phyloP scores from a whole-genome alignment of 1,140 invertebrate species.

The Brachionus manjavacas region DNA sequence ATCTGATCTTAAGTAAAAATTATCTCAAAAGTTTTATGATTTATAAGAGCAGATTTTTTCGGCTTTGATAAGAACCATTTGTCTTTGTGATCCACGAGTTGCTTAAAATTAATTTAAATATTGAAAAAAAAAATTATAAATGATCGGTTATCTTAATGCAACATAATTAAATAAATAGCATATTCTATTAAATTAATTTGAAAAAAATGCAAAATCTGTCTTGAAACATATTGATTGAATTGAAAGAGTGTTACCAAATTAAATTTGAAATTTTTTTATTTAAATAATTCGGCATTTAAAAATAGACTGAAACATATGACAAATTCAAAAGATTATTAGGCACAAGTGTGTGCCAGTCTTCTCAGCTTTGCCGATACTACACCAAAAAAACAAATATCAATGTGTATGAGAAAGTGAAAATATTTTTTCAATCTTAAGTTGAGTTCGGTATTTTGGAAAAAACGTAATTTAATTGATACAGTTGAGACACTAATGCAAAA shows the following conservation, averaged over 20 bases:
- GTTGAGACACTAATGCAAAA: background rate
- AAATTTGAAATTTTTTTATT: background rate
- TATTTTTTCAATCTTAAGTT: background rate
- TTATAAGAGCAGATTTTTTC: background rate
- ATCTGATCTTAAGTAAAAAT: background rate
- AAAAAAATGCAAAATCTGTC: background rate
- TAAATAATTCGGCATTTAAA: background rate
- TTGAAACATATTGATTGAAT: background rate
- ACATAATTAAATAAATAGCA: background rate
- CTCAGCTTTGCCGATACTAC: background rate
- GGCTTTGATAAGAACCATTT: background rate
- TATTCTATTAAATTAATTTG: background rate
- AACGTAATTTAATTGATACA: background rate
- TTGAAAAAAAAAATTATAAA: background rate
- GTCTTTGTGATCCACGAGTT: background rate
- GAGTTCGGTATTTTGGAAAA: background rate
- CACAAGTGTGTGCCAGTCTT: background rate
- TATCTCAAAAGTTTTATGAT: background rate
- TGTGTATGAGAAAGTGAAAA: background rate
- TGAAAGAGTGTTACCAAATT: background rate
- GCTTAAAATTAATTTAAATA: background rate
- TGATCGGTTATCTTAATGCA: background rate
- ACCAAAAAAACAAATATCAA: background rate
- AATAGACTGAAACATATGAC: background rate
- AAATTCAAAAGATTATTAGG: background rate